Conservation (phyloP, 2,797 vertebrate species). For the Benthosema pterotum region DNA sequence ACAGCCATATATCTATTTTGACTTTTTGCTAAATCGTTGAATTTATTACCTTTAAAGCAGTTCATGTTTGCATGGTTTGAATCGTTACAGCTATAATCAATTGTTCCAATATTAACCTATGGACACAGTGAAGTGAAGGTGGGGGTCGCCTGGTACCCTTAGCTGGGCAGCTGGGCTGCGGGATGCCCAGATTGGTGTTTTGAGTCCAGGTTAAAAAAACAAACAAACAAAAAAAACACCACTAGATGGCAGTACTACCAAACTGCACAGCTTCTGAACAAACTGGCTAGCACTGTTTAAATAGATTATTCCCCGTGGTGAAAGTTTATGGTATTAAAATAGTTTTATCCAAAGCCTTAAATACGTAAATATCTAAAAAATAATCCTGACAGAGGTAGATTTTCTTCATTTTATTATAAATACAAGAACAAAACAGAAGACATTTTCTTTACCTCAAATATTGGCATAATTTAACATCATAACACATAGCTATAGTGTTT, state of each 20-base stretch:
- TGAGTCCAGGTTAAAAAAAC: background rate
- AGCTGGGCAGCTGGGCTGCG: too few species aligned
- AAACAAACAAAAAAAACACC: conserved; percentile 19
- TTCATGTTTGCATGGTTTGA: too few species aligned
- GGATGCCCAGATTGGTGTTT: too few species aligned
- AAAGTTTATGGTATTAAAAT: background rate
- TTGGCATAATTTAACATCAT: conserved; percentile 35
- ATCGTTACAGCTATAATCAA: too few species aligned
- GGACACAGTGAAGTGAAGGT: too few species aligned
- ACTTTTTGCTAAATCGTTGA: too few species aligned
- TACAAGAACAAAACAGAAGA: conserved; percentile 44
- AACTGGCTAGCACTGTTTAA: background rate
- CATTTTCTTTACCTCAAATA: conserved; percentile 44
- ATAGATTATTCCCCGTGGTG: background rate
- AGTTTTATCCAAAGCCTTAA: background rate
- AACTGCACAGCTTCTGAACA: conserved; percentile 8
- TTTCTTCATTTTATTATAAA: conserved; percentile 63
- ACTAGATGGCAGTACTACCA: conserved; percentile 65
- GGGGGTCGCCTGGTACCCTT: too few species aligned
- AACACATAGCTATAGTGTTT: conserved; percentile 26
- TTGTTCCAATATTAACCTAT: too few species aligned
- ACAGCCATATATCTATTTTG: too few species aligned
- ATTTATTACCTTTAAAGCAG: background rate
- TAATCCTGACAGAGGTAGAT: conserved; percentile 8
- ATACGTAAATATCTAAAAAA: background rate